Evolutionary conservation across 2,797 vertebrate species (phyloP).

Genomic region (Melanotaenia maccullochi): DNA sequence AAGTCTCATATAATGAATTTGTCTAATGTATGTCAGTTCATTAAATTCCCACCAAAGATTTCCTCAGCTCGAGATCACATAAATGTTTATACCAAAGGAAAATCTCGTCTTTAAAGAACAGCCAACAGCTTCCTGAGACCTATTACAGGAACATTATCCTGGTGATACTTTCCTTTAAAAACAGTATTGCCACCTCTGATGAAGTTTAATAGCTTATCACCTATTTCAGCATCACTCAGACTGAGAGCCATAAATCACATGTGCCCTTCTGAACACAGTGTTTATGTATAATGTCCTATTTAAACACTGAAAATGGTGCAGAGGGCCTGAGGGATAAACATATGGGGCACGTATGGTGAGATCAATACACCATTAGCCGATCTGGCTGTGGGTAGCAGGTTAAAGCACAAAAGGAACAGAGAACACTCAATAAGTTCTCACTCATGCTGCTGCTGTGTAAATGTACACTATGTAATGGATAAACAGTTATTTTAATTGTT

Average conservation of each 20-base stretch:
- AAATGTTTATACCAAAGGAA: background rate
- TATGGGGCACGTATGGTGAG: conserved; percentile 69
- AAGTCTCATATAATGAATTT: background rate
- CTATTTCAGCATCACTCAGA: conserved; percentile 61
- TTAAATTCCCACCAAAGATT: background rate
- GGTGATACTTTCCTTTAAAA: conserved; percentile 52
- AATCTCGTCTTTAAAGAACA: conserved; percentile 20
- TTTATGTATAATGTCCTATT: conserved; percentile 78
- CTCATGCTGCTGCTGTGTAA: conserved; percentile 62
- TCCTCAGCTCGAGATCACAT: conserved; percentile 7
- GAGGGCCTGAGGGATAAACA: conserved; percentile 76
- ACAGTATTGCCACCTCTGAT: conserved; percentile 56
- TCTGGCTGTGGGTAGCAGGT: conserved; percentile 65
- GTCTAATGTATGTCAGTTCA: background rate
- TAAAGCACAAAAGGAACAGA: conserved; percentile 65
- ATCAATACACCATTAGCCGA: conserved; percentile 82
- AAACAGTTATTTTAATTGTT: conserved; percentile 53
- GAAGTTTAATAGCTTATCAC: conserved; percentile 57
- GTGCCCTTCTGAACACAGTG: conserved; percentile 68
- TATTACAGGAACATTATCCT: conserved; percentile 54
- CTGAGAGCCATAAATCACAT: conserved; percentile 72
- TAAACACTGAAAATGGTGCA: conserved; percentile 74
- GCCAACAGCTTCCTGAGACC: conserved; percentile 38
- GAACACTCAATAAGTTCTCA: conserved; percentile 61
- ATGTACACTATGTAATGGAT: conserved; percentile 44